These are phyloP conservation scores for Andrena haemorrhoa DNA, from an alignment of 2,888 invertebrate species.

Conservation along the genomic window DNA sequence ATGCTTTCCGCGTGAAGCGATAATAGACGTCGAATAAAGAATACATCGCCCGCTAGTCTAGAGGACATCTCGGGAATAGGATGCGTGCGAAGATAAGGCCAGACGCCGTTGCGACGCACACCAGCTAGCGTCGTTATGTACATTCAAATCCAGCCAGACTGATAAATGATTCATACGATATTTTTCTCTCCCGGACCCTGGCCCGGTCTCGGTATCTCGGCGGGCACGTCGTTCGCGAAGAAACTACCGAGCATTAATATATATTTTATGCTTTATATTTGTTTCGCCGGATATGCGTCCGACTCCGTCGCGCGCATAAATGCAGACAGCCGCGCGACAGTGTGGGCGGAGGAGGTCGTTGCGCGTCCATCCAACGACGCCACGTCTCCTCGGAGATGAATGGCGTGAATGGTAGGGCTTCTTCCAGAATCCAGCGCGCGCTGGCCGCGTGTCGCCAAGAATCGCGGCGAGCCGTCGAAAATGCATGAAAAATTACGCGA, in stretches of 20 bases:
- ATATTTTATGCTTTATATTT: slow-evolving; percentile 77
- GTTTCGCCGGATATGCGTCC: slow-evolving; percentile 66
- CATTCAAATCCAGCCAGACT: slow-evolving; percentile 77
- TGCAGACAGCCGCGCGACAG: neutral
- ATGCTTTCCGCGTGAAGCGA: neutral
- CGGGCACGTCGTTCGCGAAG: slow-evolving; percentile 73
- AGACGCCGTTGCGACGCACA: slow-evolving; percentile 16
- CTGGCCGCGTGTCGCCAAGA: slow-evolving; percentile 9
- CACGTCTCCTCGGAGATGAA: slow-evolving; percentile 63
- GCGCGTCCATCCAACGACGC: slow-evolving; percentile 21
- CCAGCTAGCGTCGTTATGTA: slow-evolving; percentile 17
- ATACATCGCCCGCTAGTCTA: neutral
- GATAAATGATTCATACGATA: slow-evolving; percentile 83
- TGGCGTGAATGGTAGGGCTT: slow-evolving; percentile 59
- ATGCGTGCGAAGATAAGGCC: slow-evolving; percentile 19
- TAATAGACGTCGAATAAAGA: neutral
- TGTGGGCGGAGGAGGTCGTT: slow-evolving; percentile 3
- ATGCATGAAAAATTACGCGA: slow-evolving; percentile 29
- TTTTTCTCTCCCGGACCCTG: slow-evolving; percentile 70
- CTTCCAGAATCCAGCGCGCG: slow-evolving; percentile 8
- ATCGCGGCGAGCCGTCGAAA: slow-evolving; percentile 5
- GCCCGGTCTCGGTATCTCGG: slow-evolving; percentile 67
- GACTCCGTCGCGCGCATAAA: neutral
- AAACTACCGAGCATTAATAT: slow-evolving; percentile 79
- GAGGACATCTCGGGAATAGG: neutral